Evolutionary conservation across 2,888 invertebrate species (phyloP), one percentile per base, ranked within the genome.

Genomic region (Oasisia sp.): DNA sequence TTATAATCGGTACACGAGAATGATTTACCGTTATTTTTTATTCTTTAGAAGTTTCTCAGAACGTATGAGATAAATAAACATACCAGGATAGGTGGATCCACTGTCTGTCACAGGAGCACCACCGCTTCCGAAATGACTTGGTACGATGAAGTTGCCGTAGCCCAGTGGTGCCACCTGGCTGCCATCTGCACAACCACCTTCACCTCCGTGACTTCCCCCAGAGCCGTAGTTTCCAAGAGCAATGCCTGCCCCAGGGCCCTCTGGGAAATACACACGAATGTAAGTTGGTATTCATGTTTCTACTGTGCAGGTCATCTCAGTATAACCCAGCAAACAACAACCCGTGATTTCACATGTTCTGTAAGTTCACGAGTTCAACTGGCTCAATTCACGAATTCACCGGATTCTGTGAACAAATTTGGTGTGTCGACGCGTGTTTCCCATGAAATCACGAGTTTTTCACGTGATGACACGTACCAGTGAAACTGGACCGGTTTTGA

Each of bases 131-230:
- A 94, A 95, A 89, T 93, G 91, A 32, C 91, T 92, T 32, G 95
- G 95, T 8, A 91, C 32, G 14, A 93, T 93, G 74, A 95, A 94
- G 32, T 93, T 94, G n/a, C 94, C 95, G 92, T 95, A 95, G 32
- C 94, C 94, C 11, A 92, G 89, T 12, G 94, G 93, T 7, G 94
- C 45, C 12, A 90, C 45, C 27, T 93, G 58, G 1, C 32, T 11
- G 19, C 74, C 89, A 38, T 91, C 91, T n/a, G 92, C 94, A 32
- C 94, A 93, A 9, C 95, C 95, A 45, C 94, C 95, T 91, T 95
- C 95, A 1, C 95, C 95, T 50, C 95, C 95, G 92, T 95, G 93
- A 91, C 95, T 95, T 2, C 93, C 95, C 27, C 95, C 95, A 89
- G 94, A 93, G 11, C 94, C 95, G 92, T 92, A 93, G 12, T 90